A percentile compares a stretch with the other conserved stretches of the same genome.
Evolutionary conservation across 2,113 vertebrate species (phyloP).

Genomic region (Anoplopoma fimbria): DNA sequence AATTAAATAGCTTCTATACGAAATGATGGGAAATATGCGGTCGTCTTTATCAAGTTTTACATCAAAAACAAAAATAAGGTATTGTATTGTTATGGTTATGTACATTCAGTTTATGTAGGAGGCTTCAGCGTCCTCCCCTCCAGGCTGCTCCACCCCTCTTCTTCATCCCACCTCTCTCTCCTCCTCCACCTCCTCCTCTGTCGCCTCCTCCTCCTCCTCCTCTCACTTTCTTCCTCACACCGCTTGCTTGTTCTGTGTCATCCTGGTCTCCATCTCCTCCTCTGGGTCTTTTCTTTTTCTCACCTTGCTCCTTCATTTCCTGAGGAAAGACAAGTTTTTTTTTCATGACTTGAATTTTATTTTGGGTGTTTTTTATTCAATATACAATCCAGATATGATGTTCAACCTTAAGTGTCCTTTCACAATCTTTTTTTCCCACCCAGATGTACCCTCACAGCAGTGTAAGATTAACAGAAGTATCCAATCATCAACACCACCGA

Average conservation of each 20-base stretch:
- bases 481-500: neutral
- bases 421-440: neutral
- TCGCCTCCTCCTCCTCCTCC: slow-evolving; percentile 84
- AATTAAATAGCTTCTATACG: slow-evolving; percentile 48
- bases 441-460: neutral
- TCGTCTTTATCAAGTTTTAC: slow-evolving; percentile 10
- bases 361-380: neutral
- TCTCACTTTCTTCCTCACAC: slow-evolving; percentile 92
- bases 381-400: neutral
- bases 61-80: slow-evolving; percentile 34
- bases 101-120: slow-evolving; percentile 53
- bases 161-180: slow-evolving; percentile 53
- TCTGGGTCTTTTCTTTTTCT: slow-evolving; percentile 88
- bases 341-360: neutral
- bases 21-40: slow-evolving; percentile 29
- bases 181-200: neutral
- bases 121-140: slow-evolving; percentile 70
- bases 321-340: slow-evolving; percentile 56
- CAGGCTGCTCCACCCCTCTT: slow-evolving; percentile 72
- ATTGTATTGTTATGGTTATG: slow-evolving; percentile 51
- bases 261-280: slow-evolving; percentile 79
- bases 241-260: slow-evolving; percentile 90
- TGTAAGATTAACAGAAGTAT: neutral
- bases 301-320: slow-evolving; percentile 94
- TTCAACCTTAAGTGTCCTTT: neutral